These are phyloP conservation scores for Cheilosia vulpina DNA, from an alignment of 2,888 invertebrate species.

Conservation along the genomic window DNA sequence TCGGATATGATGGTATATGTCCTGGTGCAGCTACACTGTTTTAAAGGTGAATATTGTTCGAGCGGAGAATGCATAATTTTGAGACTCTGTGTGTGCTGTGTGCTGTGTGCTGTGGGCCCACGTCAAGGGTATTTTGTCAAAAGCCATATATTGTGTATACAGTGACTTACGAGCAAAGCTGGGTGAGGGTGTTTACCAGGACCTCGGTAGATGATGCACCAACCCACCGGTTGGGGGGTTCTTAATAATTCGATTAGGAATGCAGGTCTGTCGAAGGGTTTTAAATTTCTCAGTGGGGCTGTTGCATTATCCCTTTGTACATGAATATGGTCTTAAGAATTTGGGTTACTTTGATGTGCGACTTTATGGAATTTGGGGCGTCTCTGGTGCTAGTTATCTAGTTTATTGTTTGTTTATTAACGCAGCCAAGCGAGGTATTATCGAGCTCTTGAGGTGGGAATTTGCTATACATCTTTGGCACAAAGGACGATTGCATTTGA, in stretches of 20 bases:
- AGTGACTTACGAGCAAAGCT: not conserved
- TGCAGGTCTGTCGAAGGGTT: conserved; percentile 10
- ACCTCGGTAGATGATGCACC: not conserved
- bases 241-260: conserved; percentile 34
- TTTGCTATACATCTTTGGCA: no score
- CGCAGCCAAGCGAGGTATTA: no score
- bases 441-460: no score
- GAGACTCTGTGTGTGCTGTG: not conserved
- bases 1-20: conserved; percentile 19
- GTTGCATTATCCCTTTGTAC: not conserved
- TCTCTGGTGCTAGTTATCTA: no score
- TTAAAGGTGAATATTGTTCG: not conserved
- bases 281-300: conserved; percentile 2
- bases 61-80: not conserved
- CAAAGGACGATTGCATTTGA: no score
- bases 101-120: not conserved
- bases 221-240: conserved; percentile 1
- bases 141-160: not conserved
- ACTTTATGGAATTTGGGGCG: not conserved
- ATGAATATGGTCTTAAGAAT: not conserved
- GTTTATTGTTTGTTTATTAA: no score
- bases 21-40: not conserved
- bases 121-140: conserved; percentile 37
- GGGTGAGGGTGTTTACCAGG: not conserved
- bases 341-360: conserved; percentile 21